Conservation (phyloP, 2,888 invertebrate species). For the Helobdella robusta region DNA sequence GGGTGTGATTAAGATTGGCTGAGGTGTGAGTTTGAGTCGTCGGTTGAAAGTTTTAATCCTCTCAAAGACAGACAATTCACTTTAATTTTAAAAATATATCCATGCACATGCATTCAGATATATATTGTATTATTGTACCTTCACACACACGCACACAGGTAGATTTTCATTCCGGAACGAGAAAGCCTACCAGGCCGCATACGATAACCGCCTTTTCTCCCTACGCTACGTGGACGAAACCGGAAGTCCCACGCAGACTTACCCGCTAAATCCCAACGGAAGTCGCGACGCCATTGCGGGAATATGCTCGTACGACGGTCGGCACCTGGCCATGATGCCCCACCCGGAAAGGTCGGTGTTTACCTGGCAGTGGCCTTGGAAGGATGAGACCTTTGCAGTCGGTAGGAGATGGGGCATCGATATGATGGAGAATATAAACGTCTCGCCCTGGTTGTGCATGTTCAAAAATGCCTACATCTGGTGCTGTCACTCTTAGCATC, state of each 20-base stretch:
- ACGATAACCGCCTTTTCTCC: conserved; percentile 60
- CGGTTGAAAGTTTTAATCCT: neutral
- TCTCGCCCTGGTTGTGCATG: conserved; percentile 80
- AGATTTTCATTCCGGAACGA: conserved; percentile 52
- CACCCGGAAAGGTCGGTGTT: conserved; percentile 88
- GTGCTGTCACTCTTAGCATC: too few relatives aligned
- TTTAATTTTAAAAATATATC: too few relatives aligned
- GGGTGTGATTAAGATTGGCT: neutral
- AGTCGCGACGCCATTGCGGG: conserved; percentile 70
- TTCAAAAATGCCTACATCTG: conserved; percentile 70
- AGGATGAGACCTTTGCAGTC: conserved; percentile 45
- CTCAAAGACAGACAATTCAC: too few relatives aligned
- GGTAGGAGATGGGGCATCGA: conserved; percentile 36
- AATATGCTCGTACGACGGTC: conserved; percentile 75
- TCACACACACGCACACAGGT: conserved; percentile 39
- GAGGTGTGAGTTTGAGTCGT: neutral
- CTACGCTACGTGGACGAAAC: conserved; percentile 75
- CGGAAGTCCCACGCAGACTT: conserved; percentile 57
- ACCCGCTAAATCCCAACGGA: conserved; percentile 77
- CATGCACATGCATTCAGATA: too few relatives aligned
- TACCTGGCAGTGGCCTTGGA: conserved; percentile 71
- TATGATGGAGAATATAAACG: too few relatives aligned
- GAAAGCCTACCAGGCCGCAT: conserved; percentile 41
- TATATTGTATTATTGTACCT: too few relatives aligned
- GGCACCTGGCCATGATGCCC: conserved; percentile 95